Conservation (phyloP, 2,797 vertebrate genomes). For the Pogoniulus pusillus region DNA sequence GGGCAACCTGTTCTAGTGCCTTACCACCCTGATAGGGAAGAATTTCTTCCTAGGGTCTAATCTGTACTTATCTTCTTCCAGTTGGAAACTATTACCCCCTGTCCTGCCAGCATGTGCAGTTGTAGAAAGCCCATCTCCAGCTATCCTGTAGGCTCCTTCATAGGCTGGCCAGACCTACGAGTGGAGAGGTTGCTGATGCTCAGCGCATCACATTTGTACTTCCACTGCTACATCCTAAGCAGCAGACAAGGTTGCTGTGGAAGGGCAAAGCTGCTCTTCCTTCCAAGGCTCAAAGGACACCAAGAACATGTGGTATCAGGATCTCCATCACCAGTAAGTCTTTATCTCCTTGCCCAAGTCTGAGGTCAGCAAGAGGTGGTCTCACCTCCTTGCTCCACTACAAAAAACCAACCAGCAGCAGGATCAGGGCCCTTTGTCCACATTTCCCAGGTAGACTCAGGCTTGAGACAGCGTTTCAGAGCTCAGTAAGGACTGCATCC, state of each 20-base stretch:
- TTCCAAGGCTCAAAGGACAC: not conserved
- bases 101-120: no score
- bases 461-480: not conserved
- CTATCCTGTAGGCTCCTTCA: no score
- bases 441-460: not conserved
- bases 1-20: no score
- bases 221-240: not conserved
- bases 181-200: no score
- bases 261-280: not conserved
- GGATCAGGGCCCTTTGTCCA: not conserved
- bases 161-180: no score
- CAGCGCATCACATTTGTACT: not conserved
- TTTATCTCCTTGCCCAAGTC: not conserved
- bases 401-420: not conserved
- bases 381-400: not conserved
- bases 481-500: not conserved
- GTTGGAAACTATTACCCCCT: no score
- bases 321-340: not conserved
- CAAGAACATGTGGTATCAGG: accelerated
- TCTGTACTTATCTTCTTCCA: no score
- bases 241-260: not conserved
- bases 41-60: no score
- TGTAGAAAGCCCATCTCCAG: no score
- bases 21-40: no score
- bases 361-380: not conserved